These are phyloP conservation scores for Tetragnatha montana DNA, from an alignment of 2,888 invertebrate genomes.

Conservation along the genomic window DNA sequence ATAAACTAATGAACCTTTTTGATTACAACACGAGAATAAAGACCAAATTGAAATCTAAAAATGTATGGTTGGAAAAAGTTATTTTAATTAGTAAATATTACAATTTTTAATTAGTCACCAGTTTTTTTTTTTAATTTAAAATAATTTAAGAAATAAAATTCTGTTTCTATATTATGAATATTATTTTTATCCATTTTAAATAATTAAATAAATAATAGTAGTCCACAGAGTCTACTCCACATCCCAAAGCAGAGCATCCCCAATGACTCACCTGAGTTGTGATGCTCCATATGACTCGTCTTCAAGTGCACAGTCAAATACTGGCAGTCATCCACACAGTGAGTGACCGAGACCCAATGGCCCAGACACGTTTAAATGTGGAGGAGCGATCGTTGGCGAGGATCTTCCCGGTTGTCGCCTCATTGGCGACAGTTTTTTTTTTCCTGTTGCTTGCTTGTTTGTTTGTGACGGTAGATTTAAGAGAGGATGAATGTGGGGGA, in stretches of 20 bases:
- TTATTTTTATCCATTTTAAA: no score
- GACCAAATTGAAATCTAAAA: no score
- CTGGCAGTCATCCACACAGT: slow-evolving; percentile 14
- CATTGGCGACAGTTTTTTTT: slow-evolving; percentile 7
- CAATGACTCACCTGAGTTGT: slow-evolving; percentile 34
- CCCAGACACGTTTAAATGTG: slow-evolving; percentile 34
- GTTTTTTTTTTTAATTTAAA: no score
- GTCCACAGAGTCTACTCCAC: neutral
- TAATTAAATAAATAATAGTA: no score
- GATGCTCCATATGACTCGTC: slow-evolving; percentile 23
- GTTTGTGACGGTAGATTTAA: neutral
- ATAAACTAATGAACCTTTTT: no score
- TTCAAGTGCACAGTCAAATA: neutral
- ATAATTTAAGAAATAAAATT: no score
- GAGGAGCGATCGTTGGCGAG: neutral
- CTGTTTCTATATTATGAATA: no score
- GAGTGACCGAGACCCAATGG: slow-evolving; percentile 38
- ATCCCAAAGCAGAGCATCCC: neutral
- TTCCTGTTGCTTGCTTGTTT: neutral
- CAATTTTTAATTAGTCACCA: no score
- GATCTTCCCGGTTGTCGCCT: neutral
- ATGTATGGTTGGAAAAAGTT: no score
- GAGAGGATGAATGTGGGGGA: neutral
- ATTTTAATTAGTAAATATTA: no score
- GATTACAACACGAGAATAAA: no score